These are phyloP conservation scores for Clupea harengus DNA, from an alignment of 2,113 vertebrate species.

Conservation along the genomic window DNA sequence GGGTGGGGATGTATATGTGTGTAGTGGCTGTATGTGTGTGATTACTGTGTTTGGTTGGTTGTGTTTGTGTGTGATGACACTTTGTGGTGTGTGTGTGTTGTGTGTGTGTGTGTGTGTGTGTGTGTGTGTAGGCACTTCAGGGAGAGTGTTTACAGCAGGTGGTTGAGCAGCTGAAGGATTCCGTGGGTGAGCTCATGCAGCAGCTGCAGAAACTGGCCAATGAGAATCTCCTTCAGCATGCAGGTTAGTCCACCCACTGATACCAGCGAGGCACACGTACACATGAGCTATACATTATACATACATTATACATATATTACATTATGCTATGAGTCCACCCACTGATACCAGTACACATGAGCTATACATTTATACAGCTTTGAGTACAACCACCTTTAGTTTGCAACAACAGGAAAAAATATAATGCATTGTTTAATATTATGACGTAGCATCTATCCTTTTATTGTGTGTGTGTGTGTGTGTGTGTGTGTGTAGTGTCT, in stretches of 20 bases:
- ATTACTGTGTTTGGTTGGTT: neutral
- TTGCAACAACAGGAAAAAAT: no score
- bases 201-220: slow-evolving; percentile 64
- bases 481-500: slow-evolving; percentile 60
- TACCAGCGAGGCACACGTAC: no score
- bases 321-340: no score
- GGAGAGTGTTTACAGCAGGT: slow-evolving; percentile 60
- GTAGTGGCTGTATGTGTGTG: neutral
- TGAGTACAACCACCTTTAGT: no score
- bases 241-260: slow-evolving; percentile 64
- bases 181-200: slow-evolving; percentile 71
- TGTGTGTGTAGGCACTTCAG: slow-evolving; percentile 57
- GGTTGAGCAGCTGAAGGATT: slow-evolving; percentile 65
- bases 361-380: no score
- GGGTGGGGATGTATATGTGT: no score
- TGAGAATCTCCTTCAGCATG: slow-evolving; percentile 72
- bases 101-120: slow-evolving; percentile 55
- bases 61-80: slow-evolving; percentile 46
- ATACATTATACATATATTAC: no score
- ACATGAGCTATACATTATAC: no score
- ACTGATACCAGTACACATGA: no score
- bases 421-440: no score
- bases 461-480: slow-evolving; percentile 7
- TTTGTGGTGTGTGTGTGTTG: slow-evolving; percentile 27
- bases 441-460: neutral